Evolutionary conservation across 2,797 vertebrate species (phyloP).

Genomic region (Cossypha dichroa): DNA sequence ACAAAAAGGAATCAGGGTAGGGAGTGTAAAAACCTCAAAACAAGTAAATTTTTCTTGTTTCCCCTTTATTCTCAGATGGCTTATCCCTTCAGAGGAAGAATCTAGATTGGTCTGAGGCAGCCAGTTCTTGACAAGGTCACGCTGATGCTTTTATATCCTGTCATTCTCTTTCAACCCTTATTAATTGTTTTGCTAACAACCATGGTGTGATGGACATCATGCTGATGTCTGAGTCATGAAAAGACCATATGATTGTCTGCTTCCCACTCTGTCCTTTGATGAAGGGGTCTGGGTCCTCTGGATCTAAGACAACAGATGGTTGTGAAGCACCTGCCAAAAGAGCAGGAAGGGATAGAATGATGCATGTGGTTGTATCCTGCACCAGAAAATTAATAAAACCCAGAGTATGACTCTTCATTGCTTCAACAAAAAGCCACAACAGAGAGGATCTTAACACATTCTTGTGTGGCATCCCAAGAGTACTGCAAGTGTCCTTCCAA

Average conservation of each 20-base stretch:
- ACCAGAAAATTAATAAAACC: conserved; percentile 27
- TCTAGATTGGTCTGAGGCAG: not conserved
- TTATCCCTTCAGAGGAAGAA: not conserved
- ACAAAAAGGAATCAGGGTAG: not conserved
- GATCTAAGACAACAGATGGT: conserved; percentile 26
- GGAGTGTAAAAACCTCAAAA: not conserved
- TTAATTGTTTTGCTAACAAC: conserved; percentile 16
- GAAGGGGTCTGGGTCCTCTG: not conserved
- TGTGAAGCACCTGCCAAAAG: conserved; percentile 50
- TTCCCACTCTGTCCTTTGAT: conserved; percentile 35
- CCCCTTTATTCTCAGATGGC: not conserved
- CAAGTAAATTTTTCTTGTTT: not conserved
- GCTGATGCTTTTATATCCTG: not conserved
- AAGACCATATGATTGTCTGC: not conserved
- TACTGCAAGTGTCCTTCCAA: not conserved
- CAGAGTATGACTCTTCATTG: not conserved
- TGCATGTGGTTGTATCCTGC: not conserved
- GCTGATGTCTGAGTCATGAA: conserved; percentile 28
- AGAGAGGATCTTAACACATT: not conserved
- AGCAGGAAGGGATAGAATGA: not conserved
- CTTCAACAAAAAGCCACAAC: not conserved
- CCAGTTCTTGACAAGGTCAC: not conserved
- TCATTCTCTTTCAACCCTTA: not conserved
- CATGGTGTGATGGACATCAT: not conserved
- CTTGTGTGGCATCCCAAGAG: not conserved